Conservation (phyloP, 2,888 invertebrate species). For the Cetonia aurata region DNA sequence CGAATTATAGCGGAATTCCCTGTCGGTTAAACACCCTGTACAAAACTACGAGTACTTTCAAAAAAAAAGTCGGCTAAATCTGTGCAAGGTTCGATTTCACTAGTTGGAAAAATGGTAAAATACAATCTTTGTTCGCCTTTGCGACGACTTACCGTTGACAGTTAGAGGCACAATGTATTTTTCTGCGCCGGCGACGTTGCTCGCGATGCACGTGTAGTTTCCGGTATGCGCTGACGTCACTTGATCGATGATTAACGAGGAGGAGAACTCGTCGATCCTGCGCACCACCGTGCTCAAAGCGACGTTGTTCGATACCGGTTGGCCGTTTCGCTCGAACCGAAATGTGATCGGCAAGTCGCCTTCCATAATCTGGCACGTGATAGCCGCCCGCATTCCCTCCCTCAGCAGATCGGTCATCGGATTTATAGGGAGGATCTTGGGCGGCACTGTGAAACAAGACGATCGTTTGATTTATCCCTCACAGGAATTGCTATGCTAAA, state of each 20-base stretch:
- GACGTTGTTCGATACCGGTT: slow-evolving; percentile 71
- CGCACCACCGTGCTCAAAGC: slow-evolving; percentile 69
- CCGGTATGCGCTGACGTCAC: slow-evolving; percentile 89
- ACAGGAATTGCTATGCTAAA: too few relatives aligned
- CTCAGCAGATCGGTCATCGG: slow-evolving; percentile 83
- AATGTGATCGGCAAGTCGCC: slow-evolving; percentile 93
- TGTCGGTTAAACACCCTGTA: too few relatives aligned
- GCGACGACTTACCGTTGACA: slow-evolving; percentile 85
- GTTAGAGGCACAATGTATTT: slow-evolving; percentile 83
- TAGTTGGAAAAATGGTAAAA: too few relatives aligned
- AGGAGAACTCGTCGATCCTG: slow-evolving; percentile 86
- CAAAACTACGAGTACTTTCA: too few relatives aligned
- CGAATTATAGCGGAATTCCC: too few relatives aligned
- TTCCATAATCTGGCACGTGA: slow-evolving; percentile 91
- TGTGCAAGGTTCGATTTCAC: too few relatives aligned
- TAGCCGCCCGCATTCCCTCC: slow-evolving; percentile 90
- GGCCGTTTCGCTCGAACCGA: slow-evolving; percentile 91
- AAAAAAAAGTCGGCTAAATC: too few relatives aligned
- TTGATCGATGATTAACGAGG: slow-evolving; percentile 87
- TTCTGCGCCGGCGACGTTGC: slow-evolving; percentile 86
- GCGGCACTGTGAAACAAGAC: slow-evolving; percentile 75
- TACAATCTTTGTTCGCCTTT: too few relatives aligned
- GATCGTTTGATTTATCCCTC: background rate
- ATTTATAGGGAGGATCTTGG: slow-evolving; percentile 87
- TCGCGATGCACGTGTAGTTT: slow-evolving; percentile 93